Conservation (phyloP, 1,140 invertebrate genomes). For the Anastrepha obliqua region DNA sequence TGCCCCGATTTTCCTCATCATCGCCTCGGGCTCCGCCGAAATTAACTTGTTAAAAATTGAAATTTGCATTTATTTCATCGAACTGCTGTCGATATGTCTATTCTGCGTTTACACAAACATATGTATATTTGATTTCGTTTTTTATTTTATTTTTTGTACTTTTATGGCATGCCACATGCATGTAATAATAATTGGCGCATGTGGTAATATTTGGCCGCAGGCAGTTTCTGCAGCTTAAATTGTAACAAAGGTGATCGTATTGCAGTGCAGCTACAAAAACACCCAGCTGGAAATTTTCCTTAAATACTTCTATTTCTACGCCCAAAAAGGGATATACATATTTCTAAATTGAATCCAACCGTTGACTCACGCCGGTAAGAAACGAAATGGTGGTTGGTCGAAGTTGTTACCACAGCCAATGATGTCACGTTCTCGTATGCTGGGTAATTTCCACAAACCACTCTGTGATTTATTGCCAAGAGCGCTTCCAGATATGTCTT, state of each 20-base stretch:
- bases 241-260: neutral
- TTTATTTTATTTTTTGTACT: neutral
- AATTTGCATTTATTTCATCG: slow-evolving; percentile 41
- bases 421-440: too few relatives aligned
- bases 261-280: neutral
- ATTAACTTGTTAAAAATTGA: slow-evolving; percentile 43
- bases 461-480: too few relatives aligned
- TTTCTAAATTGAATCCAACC: too few relatives aligned
- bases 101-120: neutral
- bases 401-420: too few relatives aligned
- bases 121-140: neutral
- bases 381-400: too few relatives aligned
- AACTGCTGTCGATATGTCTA: slow-evolving; percentile 2
- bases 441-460: too few relatives aligned
- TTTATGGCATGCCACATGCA: neutral
- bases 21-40: slow-evolving; percentile 2
- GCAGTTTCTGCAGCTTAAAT: neutral
- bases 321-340: too few relatives aligned
- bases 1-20: slow-evolving; percentile 7
- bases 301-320: too few relatives aligned
- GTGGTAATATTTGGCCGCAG: slow-evolving; percentile 23
- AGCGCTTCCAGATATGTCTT: too few relatives aligned
- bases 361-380: too few relatives aligned
- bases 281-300: neutral
- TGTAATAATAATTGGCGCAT: neutral